Base-by-base conservation (phyloP, 2,888 invertebrate genomes). In the Phaedon cochleariae region DNA sequence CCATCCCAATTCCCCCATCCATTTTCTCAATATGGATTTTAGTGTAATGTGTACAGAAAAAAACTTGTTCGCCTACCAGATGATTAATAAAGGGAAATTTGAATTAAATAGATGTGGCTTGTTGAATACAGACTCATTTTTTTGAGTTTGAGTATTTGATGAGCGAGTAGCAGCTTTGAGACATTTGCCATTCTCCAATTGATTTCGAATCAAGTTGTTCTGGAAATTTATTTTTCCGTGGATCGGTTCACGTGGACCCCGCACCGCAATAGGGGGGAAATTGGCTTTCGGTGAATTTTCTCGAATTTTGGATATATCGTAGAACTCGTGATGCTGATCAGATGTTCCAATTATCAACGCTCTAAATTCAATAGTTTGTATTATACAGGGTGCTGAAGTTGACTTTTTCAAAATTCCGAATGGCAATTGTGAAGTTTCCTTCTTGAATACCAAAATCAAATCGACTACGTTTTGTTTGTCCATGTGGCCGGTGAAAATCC, bases 21-120 rank as follows among this genome's bases (percentile, higher is more conserved):
- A 41, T 41, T 41, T n/a, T 65, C 46, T 71, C 69, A 70, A 73
- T 73, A 70, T 69, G 62, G 67, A 70, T 70, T 71, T 71, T 77
- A 77, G 76, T 73, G 75, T 76, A 76, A 76, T 71, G 70, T 80
- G 77, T 79, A 79, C 77, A 80, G 75, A 76, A 76, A 34, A 73
- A 72, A 74, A 73, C 72, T 74, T 77, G 74, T 75, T 75, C 75
- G 72, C 70, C 64, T 67, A 63, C 61, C 59, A 71, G 54, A 64
- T 55, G 51, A 51, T 62, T 37, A 62, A 63, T 59, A 58, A 52
- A 45, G 48, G 26, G 45, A 59, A 48, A 59, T 52, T 59, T 49
- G 49, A 62, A 53, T 59, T 59, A 34, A 62, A 45, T 66, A 66
- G 59, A 62, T 62, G 59, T 62, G 62, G 66, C 66, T 66, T 65